Conservation (phyloP, 1,140 invertebrate genomes). For the Drosophila kepulauana region DNA sequence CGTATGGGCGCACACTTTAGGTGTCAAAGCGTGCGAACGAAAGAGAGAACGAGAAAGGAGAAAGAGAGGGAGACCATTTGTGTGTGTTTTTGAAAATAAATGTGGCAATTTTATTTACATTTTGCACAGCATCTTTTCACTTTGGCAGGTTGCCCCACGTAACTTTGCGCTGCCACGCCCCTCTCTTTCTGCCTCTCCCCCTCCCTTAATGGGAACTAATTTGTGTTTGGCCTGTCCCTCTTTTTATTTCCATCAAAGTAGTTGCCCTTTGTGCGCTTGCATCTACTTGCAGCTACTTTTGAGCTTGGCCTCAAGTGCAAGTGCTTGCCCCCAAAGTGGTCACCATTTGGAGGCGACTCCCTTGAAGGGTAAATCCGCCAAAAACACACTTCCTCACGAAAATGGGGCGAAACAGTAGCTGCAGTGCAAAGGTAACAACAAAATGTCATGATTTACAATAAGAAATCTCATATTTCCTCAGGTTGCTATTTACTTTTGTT, state of each 20-base stretch:
- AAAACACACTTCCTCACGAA: too few relatives aligned
- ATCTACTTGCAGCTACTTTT: neutral
- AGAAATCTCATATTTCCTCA: conserved; percentile 75
- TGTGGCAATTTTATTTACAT: conserved; percentile 82
- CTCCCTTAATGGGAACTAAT: conserved; percentile 49
- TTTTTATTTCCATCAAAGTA: too few relatives aligned
- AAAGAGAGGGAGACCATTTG: conserved; percentile 4
- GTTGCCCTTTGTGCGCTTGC: too few relatives aligned
- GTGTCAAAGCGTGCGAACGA: conserved; percentile 68
- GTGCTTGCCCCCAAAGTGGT: too few relatives aligned
- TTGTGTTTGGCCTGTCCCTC: too few relatives aligned
- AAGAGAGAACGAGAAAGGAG: conserved; percentile 2
- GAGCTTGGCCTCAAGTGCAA: too few relatives aligned
- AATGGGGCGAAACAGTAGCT: conserved; percentile 40
- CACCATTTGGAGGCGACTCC: too few relatives aligned
- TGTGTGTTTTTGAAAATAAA: conserved; percentile 41
- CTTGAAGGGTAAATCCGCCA: too few relatives aligned
- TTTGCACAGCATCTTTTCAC: conserved; percentile 39
- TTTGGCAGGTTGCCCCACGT: conserved; percentile 44
- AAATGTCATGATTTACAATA: conserved; percentile 82
- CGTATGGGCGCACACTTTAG: conserved; percentile 80
- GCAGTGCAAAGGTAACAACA: conserved; percentile 39
- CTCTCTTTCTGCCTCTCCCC: conserved; percentile 2
- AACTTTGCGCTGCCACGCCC: conserved; percentile 27
- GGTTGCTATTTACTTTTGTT: conserved; percentile 11